Evolutionary conservation across 2,797 vertebrate species (phyloP).

Genomic region (Diglossa cyanea): DNA sequence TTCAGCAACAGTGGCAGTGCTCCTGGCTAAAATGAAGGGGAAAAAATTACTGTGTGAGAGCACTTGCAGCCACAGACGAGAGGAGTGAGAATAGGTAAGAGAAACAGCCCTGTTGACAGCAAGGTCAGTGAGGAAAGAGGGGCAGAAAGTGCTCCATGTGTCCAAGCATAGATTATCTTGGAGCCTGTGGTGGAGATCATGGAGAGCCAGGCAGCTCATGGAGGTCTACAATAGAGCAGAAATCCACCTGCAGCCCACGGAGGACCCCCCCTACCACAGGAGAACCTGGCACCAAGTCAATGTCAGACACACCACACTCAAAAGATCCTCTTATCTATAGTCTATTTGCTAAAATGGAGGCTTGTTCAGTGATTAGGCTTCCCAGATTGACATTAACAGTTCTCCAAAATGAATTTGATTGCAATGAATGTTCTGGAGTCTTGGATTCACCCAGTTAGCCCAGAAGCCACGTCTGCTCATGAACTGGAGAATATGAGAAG

Average conservation of each 20-base stretch:
- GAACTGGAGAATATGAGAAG: neutral
- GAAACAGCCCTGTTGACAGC: neutral
- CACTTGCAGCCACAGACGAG: neutral
- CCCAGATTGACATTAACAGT: neutral
- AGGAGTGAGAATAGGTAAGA: neutral
- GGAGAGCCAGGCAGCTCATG: neutral
- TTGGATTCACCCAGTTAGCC: neutral
- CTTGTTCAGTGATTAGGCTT: neutral
- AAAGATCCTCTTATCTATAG: neutral
- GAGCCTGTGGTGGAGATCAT: neutral
- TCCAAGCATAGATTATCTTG: accelerated
- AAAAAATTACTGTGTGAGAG: neutral
- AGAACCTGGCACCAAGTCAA: neutral
- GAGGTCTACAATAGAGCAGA: neutral
- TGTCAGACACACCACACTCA: neutral
- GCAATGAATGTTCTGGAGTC: neutral
- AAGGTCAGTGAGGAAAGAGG: neutral
- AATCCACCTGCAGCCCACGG: neutral
- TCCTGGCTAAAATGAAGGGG: neutral
- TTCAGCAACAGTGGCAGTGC: neutral
- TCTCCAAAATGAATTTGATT: neutral
- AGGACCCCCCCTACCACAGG: accelerated
- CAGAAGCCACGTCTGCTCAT: neutral
- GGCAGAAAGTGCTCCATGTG: neutral
- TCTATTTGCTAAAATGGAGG: neutral